Conservation (phyloP, 2,797 vertebrate species). For the Notolepis coatsorum region DNA sequence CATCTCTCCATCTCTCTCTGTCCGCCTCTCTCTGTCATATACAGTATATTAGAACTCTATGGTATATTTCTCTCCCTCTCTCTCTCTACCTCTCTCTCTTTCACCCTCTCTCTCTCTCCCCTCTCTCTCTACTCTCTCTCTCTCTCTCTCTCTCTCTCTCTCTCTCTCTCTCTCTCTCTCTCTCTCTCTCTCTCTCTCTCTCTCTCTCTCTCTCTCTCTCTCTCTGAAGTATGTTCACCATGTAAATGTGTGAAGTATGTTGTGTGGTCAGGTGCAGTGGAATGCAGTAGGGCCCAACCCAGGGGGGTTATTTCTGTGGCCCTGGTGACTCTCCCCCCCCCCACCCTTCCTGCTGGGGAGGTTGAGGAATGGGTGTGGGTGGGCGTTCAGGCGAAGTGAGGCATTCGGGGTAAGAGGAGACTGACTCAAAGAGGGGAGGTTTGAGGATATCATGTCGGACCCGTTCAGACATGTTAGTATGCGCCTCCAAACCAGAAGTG, state of each 20-base stretch:
- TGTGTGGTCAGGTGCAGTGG: conserved; percentile 33
- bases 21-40: neutral
- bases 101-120: neutral
- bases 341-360: too few relatives aligned
- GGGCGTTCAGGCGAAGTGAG: too few relatives aligned
- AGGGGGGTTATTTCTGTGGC: conserved; percentile 63
- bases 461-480: too few relatives aligned
- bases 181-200: neutral
- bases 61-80: neutral
- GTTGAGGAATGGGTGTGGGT: too few relatives aligned
- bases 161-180: neutral
- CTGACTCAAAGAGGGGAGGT: too few relatives aligned
- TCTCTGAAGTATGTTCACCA: conserved; percentile 22
- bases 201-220: neutral
- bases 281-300: conserved; percentile 55
- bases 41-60: neutral
- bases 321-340: neutral
- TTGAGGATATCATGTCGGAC: too few relatives aligned
- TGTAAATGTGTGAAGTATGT: conserved; percentile 51
- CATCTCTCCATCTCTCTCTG: too few relatives aligned
- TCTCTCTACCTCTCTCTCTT: neutral
- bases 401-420: too few relatives aligned
- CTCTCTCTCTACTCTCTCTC: neutral
- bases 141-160: neutral
- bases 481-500: too few relatives aligned